Base-by-base conservation (phyloP, 2,888 invertebrate species). In the Phortica okadai region DNA sequence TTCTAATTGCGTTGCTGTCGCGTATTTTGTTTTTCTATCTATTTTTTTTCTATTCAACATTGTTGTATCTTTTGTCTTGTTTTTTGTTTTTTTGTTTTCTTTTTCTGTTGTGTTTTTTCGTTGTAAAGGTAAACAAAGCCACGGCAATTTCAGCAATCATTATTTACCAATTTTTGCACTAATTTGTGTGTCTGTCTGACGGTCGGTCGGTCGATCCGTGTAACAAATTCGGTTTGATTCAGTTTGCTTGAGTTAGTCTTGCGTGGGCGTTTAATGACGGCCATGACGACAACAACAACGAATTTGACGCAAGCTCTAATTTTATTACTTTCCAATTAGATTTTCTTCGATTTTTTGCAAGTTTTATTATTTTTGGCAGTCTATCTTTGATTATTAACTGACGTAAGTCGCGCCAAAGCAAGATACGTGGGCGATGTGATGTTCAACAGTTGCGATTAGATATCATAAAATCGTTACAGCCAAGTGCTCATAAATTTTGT, bases 301-400 rank as follows among this genome's bases (percentile, higher is more conserved):
- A 54, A 77, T 77, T 80, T 87, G 85, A 85, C 85, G 85, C 85
- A 86, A 87, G 77, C 87, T 76, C 81, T 82, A 83, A 81, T 82
- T 83, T 72, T 78, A 81, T 81, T 79, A 76, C 84, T 83, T 87
- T 85, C 86, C 84, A 85, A 83, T 82, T 82, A 77, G 67, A 82
- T 82, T 76, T 78, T 72, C 56, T 72, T 70, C 25, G 70, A 72
- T 54, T 72, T 54, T 72, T 72, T 72, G 25, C 45, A 2, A 14
- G 59, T 59, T 8, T 8, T 59, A 3, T n/a, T 59, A 7, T 59
- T 16, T 59, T 7, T 21, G 7, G 59, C 21, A 8, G 59, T 59
- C 16, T 59, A 59, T 59, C 59, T n/a, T 16, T 16, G 59, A 44
- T 67, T 67, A 67, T 44, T 14, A 72, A 72, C 41, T 72, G 70